Evolutionary conservation across 2,888 invertebrate genomes (phyloP).

Genomic region (Caenorhabditis imperialis): DNA sequence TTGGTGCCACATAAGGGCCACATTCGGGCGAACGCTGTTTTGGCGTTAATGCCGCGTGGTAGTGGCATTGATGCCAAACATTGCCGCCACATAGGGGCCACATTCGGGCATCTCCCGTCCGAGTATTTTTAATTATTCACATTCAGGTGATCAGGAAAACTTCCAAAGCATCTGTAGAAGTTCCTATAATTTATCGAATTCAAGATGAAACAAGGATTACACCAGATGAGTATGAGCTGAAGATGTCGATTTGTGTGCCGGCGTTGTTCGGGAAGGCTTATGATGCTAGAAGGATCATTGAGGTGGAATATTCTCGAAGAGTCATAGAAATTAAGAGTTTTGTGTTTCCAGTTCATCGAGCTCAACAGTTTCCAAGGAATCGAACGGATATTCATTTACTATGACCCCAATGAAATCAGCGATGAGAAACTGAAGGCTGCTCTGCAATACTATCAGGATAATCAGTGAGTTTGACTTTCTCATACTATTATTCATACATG

Average conservation of each 20-base stretch:
- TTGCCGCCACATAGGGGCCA: no score
- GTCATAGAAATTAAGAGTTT: background rate
- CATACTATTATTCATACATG: background rate
- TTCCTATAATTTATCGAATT: slow-evolving; percentile 44
- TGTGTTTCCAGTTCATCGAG: slow-evolving; percentile 58
- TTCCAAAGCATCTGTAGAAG: background rate
- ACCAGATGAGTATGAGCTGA: slow-evolving; percentile 31
- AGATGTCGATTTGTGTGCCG: slow-evolving; percentile 61
- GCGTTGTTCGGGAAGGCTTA: slow-evolving; percentile 56
- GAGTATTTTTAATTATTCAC: background rate
- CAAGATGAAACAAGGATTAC: slow-evolving; percentile 37
- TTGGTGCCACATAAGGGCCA: no score
- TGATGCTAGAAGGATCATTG: slow-evolving; percentile 45
- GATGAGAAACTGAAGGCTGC: slow-evolving; percentile 18
- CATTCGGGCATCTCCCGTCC: no score
- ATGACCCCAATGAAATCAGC: slow-evolving; percentile 29
- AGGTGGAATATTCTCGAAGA: slow-evolving; percentile 31
- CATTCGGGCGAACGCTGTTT: no score
- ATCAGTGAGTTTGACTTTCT: slow-evolving; percentile 34
- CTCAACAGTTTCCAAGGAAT: slow-evolving; percentile 56
- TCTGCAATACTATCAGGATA: slow-evolving; percentile 48
- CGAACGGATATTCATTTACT: slow-evolving; percentile 52
- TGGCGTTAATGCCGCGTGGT: no score
- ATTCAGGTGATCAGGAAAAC: slow-evolving; percentile 11
- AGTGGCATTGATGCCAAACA: no score